Percentiles rank a stretch among this genome's conserved stretches.
These are phyloP conservation scores for Patella depressa DNA, from an alignment of 2,888 invertebrate genomes.

Conservation along the genomic window DNA sequence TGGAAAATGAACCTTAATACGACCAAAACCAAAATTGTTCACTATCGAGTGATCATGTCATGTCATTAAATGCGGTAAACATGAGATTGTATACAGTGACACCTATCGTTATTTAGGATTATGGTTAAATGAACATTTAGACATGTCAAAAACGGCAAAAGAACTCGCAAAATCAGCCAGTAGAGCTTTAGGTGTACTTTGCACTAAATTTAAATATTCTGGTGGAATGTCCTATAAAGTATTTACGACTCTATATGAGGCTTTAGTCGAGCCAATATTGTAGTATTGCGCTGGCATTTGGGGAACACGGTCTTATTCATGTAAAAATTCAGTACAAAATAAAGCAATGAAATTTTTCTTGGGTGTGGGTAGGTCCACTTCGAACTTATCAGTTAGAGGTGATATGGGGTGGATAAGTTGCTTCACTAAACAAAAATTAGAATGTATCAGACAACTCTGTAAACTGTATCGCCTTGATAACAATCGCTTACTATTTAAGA, in stretches of 20 bases:
- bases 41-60: not conserved
- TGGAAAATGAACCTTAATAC: conserved; percentile 7
- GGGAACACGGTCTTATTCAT: not conserved
- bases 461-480: not conserved
- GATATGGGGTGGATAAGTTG: not conserved
- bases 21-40: not conserved
- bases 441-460: not conserved
- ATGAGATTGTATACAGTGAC: not conserved
- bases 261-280: not conserved
- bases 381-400: not conserved
- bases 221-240: not conserved
- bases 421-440: not conserved
- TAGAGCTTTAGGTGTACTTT: not conserved
- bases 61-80: not conserved
- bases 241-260: not conserved
- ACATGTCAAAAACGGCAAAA: not conserved
- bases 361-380: not conserved
- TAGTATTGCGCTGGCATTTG: not conserved
- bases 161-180: not conserved
- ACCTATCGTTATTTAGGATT: not conserved
- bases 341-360: not conserved
- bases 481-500: not conserved
- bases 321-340: not conserved
- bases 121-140: not conserved
- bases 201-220: not conserved